Evolutionary conservation across 2,888 invertebrate genomes (phyloP).

Genomic region (Iphiclides podalirius): DNA sequence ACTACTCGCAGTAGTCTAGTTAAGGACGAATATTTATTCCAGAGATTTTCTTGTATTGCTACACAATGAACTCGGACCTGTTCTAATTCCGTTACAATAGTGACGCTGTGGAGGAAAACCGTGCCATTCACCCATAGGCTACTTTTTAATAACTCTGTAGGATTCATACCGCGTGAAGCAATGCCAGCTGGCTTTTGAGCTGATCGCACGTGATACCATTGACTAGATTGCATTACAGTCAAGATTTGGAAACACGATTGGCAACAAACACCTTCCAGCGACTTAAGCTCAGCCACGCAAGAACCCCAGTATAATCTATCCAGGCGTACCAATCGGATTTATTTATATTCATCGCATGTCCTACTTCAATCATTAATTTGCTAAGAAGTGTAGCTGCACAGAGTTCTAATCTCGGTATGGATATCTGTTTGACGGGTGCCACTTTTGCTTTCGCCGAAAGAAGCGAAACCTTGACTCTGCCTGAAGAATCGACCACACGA

Average conservation of each 20-base stretch:
- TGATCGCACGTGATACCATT: background rate
- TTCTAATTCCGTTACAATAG: no score
- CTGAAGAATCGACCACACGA: conserved; percentile 5
- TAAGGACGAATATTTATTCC: no score
- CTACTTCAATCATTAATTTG: conserved; percentile 17
- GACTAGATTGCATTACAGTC: conserved; percentile 1
- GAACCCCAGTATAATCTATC: conserved; percentile 29
- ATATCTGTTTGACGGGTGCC: conserved; percentile 24
- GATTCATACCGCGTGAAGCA: conserved; percentile 12
- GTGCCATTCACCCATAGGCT: no score
- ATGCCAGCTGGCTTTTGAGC: conserved; percentile 21
- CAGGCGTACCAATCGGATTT: conserved; percentile 21
- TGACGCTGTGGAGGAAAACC: no score
- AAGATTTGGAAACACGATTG: conserved; percentile 30
- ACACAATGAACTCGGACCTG: no score
- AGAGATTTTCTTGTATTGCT: no score
- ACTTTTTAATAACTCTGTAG: no score
- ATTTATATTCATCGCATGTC: conserved; percentile 9
- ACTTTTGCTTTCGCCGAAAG: background rate
- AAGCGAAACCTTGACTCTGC: background rate
- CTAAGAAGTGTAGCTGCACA: conserved; percentile 24
- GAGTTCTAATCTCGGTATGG: conserved; percentile 24
- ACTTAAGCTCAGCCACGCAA: conserved; percentile 26
- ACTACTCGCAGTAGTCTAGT: no score
- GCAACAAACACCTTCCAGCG: conserved; percentile 26